A percentile compares a stretch with the other conserved stretches of the same genome.
phyloP scores from a whole-genome alignment of 2,888 invertebrate species.

The Celastrina argiolus region DNA sequence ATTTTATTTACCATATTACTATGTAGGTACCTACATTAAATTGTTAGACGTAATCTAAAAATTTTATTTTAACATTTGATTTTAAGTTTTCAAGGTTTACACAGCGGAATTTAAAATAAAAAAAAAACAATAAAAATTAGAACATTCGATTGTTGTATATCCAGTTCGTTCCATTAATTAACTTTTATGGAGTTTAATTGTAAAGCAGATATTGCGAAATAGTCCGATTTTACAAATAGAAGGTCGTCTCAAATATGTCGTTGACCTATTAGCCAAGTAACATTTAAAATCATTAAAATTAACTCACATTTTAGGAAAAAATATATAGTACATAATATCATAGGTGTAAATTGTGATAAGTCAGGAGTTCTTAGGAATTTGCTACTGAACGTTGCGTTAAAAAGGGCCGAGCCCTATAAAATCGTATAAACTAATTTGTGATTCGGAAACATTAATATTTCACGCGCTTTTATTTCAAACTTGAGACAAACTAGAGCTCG shows the following conservation, averaged over 20 bases:
- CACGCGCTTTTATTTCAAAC: not conserved
- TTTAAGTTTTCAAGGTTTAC: too few relatives aligned
- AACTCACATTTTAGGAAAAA: not conserved
- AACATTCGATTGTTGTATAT: not conserved
- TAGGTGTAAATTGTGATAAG: not conserved
- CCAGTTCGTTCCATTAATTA: not conserved
- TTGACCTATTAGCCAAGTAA: not conserved
- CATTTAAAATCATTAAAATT: not conserved
- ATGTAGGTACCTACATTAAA: too few relatives aligned
- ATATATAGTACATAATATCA: not conserved
- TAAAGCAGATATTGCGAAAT: not conserved
- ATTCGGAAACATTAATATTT: not conserved
- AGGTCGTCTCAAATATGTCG: not conserved
- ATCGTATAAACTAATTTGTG: not conserved
- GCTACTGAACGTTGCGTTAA: not conserved
- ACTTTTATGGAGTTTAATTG: not conserved
- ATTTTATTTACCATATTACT: too few relatives aligned
- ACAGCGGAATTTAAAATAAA: too few relatives aligned
- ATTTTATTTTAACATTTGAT: too few relatives aligned
- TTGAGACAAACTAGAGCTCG: not conserved
- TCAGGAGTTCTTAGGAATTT: too few relatives aligned
- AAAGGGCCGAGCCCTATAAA: not conserved
- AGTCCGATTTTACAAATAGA: not conserved
- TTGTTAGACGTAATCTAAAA: too few relatives aligned
- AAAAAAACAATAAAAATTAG: too few relatives aligned